phyloP scores from a whole-genome alignment of 2,113 vertebrate genomes.

The Elachura formosa region DNA sequence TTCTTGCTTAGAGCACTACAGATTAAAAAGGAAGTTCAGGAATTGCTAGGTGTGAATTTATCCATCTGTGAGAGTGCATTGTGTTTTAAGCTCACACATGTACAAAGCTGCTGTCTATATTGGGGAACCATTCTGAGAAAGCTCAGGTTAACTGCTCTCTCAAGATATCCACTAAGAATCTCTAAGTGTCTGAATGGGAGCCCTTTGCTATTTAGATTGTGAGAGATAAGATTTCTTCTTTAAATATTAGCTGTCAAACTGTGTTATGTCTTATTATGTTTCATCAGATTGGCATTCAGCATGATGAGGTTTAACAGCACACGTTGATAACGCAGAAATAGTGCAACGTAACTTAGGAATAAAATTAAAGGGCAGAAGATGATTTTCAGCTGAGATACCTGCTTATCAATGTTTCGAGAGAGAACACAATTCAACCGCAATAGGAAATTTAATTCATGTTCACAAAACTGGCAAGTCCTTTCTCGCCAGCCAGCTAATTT shows the following conservation, averaged over 20 bases:
- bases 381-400: constrained; percentile 15
- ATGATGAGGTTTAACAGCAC: constrained; percentile 35
- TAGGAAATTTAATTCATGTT: constrained; percentile 6
- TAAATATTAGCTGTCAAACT: constrained; percentile 47
- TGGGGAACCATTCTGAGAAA: not conserved
- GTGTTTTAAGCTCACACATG: not conserved
- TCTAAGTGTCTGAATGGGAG: constrained; percentile 27
- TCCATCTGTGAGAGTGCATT: not conserved
- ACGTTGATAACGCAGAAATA: not conserved
- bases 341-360: constrained; percentile 29
- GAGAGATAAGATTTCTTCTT: constrained; percentile 46
- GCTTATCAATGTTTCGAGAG: constrained; percentile 10
- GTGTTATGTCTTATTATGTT: constrained; percentile 37
- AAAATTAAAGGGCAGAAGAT: constrained; percentile 2
- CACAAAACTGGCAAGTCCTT: not conserved
- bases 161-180: constrained; percentile 25
- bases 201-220: constrained; percentile 26
- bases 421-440: constrained; percentile 15
- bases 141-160: not conserved
- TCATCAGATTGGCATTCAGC: constrained; percentile 42
- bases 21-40: not conserved
- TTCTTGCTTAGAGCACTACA: not conserved
- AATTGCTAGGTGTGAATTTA: not conserved
- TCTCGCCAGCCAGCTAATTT: not conserved
- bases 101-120: not conserved